A percentile compares a stretch with the other conserved stretches of the same genome.
Evolutionary conservation across 2,113 vertebrate genomes (phyloP).

Genomic region (Anolis sagrei): DNA sequence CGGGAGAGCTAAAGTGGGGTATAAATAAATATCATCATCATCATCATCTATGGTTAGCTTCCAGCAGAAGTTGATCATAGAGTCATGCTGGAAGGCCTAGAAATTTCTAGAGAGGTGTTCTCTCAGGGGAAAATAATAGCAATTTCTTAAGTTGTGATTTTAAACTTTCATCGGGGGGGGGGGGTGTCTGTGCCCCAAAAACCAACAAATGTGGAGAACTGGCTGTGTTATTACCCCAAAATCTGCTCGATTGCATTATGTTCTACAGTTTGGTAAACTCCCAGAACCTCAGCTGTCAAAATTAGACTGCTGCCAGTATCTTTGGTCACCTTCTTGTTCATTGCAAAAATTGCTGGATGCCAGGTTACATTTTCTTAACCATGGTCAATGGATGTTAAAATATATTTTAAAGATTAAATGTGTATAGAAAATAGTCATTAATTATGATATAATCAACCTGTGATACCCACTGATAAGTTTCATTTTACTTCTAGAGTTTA

Average conservation of each 20-base stretch:
- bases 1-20: no score
- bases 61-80: no score
- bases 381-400: not conserved
- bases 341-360: not conserved
- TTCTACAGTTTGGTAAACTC: not conserved
- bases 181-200: no score
- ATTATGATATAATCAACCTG: not conserved
- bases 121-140: no score
- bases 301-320: not conserved
- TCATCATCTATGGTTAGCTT: no score
- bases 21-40: no score
- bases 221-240: not conserved
- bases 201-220: no score
- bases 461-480: not conserved
- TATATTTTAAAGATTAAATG: not conserved
- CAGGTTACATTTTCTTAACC: not conserved
- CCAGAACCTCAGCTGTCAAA: not conserved
- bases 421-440: not conserved
- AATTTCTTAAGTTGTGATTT: no score
- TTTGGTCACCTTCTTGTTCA: not conserved
- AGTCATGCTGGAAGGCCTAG: no score
- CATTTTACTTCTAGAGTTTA: slow-evolving; percentile 11
- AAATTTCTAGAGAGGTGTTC: no score
- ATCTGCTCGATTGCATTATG: not conserved
- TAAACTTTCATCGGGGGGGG: no score